Evolutionary conservation across 1,140 invertebrate genomes (phyloP), one percentile per base, ranked within the genome.

Genomic region (Idris sp.): DNA sequence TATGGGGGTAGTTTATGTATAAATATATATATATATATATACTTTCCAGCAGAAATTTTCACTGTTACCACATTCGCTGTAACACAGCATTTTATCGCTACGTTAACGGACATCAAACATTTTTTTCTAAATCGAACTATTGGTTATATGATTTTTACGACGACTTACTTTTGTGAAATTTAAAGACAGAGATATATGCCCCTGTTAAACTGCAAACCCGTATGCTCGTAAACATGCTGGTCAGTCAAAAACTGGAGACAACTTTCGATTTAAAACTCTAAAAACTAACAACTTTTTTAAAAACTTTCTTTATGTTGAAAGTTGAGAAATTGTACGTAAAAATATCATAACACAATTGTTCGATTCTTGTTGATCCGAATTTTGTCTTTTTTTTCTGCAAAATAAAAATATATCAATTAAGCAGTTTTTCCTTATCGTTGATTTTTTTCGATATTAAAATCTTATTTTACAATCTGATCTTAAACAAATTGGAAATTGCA

Each of bases 1-100:
- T 35, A 14, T 44, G 33, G 11, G 4, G 25, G 22, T 31, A 13
- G 22, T 46, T 41, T 46, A 41, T 59, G 14, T 46, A 48, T 61
- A 61, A 48, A 61, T 48, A 61, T 46, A 41, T 59, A 10, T 46
- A 48, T 61, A 61, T 38, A 61, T 48, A 61, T 61, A 61, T 31
- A 30, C 6, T 38, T 49, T 61, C n/a, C 35, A 26, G 31, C 22
- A 28, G 36, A 59, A 35, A 15, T 16, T 13, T 22, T 46, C 31
- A 31, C 54, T 59, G 54, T 38, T 22, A 26, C 31, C 31, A 19
- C 13, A 19, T 22, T 48, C 4, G 15, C 28, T 11, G 14, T 15
- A 33, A 11, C 15, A 13, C 18, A 33, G 10, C 46, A 49, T 35
- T 22, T 35, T 35, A 22, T 49, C 7, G 16, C 19, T 2, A 7